Conservation (phyloP, 2,888 invertebrate genomes). For the Melipona beecheii region DNA sequence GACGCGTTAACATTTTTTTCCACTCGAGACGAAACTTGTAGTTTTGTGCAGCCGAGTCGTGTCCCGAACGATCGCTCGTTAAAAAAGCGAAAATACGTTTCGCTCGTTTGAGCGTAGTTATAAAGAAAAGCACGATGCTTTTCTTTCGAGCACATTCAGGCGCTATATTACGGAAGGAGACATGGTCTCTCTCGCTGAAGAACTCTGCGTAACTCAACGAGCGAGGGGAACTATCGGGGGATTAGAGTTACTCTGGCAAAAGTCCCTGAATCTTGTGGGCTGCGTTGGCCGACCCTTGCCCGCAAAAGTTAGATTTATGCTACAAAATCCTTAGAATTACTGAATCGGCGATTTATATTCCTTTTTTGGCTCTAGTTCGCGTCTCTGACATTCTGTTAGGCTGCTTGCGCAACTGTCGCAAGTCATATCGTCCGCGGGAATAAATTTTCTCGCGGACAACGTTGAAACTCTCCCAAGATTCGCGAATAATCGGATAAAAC, state of each 20-base stretch:
- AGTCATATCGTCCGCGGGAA: slow-evolving; percentile 3
- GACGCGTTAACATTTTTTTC: slow-evolving; percentile 40
- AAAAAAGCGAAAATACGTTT: slow-evolving; percentile 1
- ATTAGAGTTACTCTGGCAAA: slow-evolving; percentile 82
- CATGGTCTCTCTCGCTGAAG: slow-evolving; percentile 65
- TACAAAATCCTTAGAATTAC: slow-evolving; percentile 80
- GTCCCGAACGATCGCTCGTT: slow-evolving; percentile 7
- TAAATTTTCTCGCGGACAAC: not conserved
- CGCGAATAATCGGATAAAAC: not conserved
- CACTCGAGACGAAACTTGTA: slow-evolving; percentile 10
- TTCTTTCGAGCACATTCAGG: slow-evolving; percentile 64
- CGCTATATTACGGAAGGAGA: slow-evolving; percentile 64
- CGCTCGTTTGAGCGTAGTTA: slow-evolving; percentile 20
- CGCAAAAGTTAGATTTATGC: slow-evolving; percentile 82
- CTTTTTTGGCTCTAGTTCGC: slow-evolving; percentile 57
- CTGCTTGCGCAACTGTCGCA: slow-evolving; percentile 30
- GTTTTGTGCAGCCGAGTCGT: slow-evolving; percentile 25
- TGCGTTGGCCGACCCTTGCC: slow-evolving; percentile 75
- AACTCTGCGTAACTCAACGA: slow-evolving; percentile 66
- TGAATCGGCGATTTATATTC: slow-evolving; percentile 80
- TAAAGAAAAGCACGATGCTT: not conserved
- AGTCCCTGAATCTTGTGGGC: slow-evolving; percentile 81
- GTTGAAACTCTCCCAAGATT: not conserved
- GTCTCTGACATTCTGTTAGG: slow-evolving; percentile 30
- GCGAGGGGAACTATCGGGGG: slow-evolving; percentile 73